Conservation (phyloP, 2,113 vertebrate species). For the Perca schrenkii region DNA sequence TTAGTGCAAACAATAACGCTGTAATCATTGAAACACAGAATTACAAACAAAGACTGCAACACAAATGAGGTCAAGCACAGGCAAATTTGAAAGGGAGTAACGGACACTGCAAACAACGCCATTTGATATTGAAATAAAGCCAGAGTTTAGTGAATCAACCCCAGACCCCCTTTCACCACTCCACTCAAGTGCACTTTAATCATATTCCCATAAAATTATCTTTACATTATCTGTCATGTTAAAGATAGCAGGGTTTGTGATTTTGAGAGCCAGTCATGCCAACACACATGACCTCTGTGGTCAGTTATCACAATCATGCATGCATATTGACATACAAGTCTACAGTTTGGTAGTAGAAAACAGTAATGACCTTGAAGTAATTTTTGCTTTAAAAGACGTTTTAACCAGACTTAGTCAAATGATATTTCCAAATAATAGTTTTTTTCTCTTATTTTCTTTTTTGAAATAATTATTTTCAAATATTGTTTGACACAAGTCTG, state of each 20-base stretch:
- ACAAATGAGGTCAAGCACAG: constrained; percentile 71
- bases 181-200: constrained; percentile 62
- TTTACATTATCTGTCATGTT: constrained; percentile 7
- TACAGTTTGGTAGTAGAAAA: constrained; percentile 35
- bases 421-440: constrained; percentile 31
- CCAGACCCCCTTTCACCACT: neutral
- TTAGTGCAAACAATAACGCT: constrained; percentile 79
- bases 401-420: constrained; percentile 15
- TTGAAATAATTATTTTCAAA: constrained; percentile 35
- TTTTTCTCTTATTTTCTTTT: neutral
- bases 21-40: constrained; percentile 44
- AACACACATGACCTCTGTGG: constrained; percentile 62
- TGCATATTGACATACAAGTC: constrained; percentile 65
- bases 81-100: constrained; percentile 44
- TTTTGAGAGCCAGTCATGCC: constrained; percentile 66
- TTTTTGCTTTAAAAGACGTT: constrained; percentile 35
- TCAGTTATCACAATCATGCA: constrained; percentile 68
- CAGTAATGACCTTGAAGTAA: constrained; percentile 12
- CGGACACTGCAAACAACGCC: constrained; percentile 70
- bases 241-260: constrained; percentile 33
- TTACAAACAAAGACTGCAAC: constrained; percentile 66
- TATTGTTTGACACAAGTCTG: constrained; percentile 20
- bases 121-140: constrained; percentile 9
- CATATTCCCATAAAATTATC: constrained; percentile 16
- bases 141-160: constrained; percentile 14